Evolutionary conservation across 2,113 vertebrate species (phyloP), one percentile per base, ranked within the genome.

Genomic region (Gymnogyps californianus): DNA sequence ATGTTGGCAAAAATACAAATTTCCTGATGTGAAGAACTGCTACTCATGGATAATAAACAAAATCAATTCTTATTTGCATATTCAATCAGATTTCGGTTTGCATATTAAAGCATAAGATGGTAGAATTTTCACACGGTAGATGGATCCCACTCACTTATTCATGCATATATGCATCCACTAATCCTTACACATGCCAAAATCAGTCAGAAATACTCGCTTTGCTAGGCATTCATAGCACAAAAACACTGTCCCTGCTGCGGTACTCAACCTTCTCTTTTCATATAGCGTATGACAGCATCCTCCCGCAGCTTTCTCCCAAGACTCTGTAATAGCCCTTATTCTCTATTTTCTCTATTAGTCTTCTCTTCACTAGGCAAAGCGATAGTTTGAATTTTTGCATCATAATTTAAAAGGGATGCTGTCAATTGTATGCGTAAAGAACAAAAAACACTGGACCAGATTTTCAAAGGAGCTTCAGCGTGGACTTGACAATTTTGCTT

Each of bases 21-120:
- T 91, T 91, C 71, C 79, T 64, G 75, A 95, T 90, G 89, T 90
- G 91, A 96, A 96, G 91, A 96, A 88, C 67, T 90, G 83, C 55
- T 85, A 89, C 89, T 97, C 91, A 82, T 76, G 95, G 93, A 91
- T 88, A 93, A 96, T 95, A 95, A 97, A 95, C 84, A 96, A 97
- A 97, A 96, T 97, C 95, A 96, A 96, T 96, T 94, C 84, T 88
- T 85, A 87, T 96, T 96, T 96, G 84, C 89, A 95, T 96, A 97
- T 93, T 97, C 95, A 94, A 97, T 97, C 93, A 95, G 93, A 95
- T 90, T 96, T 85, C 3, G 0, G 87, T 95, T 96, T 96, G 93
- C 94, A 97, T 97, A 96, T 94, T 96, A 97, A 96, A 97, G 91
- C 93, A 13, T 87, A 95, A 93, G 38, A 96, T 71, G 78, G 93